Evolutionary conservation across 2,797 vertebrate genomes (phyloP).

Genomic region (Borostomias antarcticus): DNA sequence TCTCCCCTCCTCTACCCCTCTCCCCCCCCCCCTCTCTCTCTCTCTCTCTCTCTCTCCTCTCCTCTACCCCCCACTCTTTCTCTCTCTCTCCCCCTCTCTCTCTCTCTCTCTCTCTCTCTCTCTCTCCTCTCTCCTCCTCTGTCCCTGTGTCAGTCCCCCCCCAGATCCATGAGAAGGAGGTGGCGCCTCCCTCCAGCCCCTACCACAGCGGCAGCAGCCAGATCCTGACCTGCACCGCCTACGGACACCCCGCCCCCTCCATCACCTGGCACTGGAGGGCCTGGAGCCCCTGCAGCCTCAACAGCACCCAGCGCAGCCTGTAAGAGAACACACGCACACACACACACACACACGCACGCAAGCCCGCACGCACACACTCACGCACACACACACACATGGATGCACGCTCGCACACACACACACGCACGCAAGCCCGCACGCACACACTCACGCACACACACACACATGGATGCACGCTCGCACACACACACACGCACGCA

Average conservation of each 20-base stretch:
- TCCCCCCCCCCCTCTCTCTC: too few species aligned
- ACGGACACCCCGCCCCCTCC: constrained; percentile 82
- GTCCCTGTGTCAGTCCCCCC: constrained; percentile 82
- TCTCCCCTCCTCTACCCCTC: too few species aligned
- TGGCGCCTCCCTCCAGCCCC: constrained; percentile 86
- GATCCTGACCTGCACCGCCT: constrained; percentile 91
- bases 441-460: neutral
- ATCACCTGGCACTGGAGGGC: constrained; percentile 95
- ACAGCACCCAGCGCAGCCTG: constrained; percentile 79
- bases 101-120: neutral
- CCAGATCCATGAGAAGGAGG: constrained; percentile 94
- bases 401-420: neutral
- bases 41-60: too few species aligned
- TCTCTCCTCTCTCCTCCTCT: neutral
- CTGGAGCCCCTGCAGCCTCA: constrained; percentile 91
- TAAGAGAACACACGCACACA: constrained; percentile 69
- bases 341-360: neutral
- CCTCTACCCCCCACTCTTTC: too few species aligned
- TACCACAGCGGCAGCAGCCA: constrained; percentile 90
- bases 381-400: too few species aligned
- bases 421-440: neutral
- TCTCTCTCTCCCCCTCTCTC: too few species aligned
- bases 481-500: neutral
- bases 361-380: neutral
- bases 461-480: neutral